Base-by-base conservation (phyloP, 2,113 vertebrate genomes). In the Cariama cristata region DNA sequence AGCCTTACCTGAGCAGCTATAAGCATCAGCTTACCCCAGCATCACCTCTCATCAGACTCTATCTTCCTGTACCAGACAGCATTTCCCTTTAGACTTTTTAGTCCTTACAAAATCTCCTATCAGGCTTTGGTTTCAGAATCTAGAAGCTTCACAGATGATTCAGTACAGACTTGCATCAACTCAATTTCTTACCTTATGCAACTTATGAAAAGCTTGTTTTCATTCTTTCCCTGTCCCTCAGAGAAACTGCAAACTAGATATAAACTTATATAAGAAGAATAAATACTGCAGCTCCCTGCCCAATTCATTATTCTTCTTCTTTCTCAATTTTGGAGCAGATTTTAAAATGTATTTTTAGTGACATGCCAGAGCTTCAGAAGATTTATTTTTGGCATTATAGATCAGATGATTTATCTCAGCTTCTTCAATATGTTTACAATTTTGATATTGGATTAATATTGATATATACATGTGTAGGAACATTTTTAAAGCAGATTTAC, bases 1-100 rank as follows among this genome's bases (percentile, higher is more conserved):
- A 85, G 9, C 40, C 44, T 94, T 95, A 76, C 77, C 84, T 97
- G 86, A 81, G 30, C 60, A 77, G 53, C 56, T 84, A 8, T 88
- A 90, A 97, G 47, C 12, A 1, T 83, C 73, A 86, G 59, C 45
- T 96, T 91, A 87, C 14, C 23, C 26, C 50, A 74, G 52, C 28
- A 71, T 40, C 63, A 47, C 52, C 80, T 64, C 10, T 1, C 24
- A 82, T 72, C 59, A 90, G 40, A 30, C 44, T 53, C 64, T 86
- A 6, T 21, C 50, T 71, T 89, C 52, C 42, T 50, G 47, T 13
- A 59, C n/a, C 21, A 52, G 35, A 42, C 20, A 56, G 26, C 30
- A 45, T 68, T 86, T 93, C 49, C 50, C 53, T 80, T 74, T 35
- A 77, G 66, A 20, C 9, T 9, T 79, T 64, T 47, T 24, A 52